Conservation (phyloP, 2,888 invertebrate genomes). For the Melanotus villosus region DNA sequence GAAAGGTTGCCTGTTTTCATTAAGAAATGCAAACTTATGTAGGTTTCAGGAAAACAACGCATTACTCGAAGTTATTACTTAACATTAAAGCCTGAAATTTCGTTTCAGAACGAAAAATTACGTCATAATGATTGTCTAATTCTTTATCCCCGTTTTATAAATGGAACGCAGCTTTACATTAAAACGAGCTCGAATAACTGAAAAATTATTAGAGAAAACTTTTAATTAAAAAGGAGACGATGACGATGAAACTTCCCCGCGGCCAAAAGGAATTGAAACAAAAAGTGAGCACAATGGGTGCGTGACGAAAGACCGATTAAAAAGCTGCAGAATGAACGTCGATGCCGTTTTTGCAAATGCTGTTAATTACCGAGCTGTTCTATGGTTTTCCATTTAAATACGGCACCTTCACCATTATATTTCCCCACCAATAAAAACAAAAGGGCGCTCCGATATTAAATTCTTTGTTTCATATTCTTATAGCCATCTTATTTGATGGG, state of each 20-base stretch:
- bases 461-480: not conserved
- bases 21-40: too few relatives aligned
- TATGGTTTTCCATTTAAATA: constrained; percentile 40
- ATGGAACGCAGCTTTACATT: constrained; percentile 38
- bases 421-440: not conserved
- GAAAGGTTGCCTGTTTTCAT: too few relatives aligned
- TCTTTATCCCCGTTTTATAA: constrained; percentile 21
- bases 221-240: constrained; percentile 48
- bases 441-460: not conserved
- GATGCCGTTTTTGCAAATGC: constrained; percentile 60
- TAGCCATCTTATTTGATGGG: too few relatives aligned
- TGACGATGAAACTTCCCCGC: constrained; percentile 46
- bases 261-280: constrained; percentile 47
- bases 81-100: too few relatives aligned
- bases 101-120: constrained; percentile 5
- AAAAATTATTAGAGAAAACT: constrained; percentile 45
- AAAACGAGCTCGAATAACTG: constrained; percentile 40
- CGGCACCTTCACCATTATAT: constrained; percentile 1
- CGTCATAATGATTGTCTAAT: constrained; percentile 1
- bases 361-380: constrained; percentile 57
- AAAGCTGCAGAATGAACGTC: constrained; percentile 57
- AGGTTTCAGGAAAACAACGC: too few relatives aligned
- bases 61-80: too few relatives aligned
- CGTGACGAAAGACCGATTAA: constrained; percentile 60
- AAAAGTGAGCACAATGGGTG: constrained; percentile 47